phyloP scores from a whole-genome alignment of 2,113 vertebrate genomes.

The Talpa occidentalis region DNA sequence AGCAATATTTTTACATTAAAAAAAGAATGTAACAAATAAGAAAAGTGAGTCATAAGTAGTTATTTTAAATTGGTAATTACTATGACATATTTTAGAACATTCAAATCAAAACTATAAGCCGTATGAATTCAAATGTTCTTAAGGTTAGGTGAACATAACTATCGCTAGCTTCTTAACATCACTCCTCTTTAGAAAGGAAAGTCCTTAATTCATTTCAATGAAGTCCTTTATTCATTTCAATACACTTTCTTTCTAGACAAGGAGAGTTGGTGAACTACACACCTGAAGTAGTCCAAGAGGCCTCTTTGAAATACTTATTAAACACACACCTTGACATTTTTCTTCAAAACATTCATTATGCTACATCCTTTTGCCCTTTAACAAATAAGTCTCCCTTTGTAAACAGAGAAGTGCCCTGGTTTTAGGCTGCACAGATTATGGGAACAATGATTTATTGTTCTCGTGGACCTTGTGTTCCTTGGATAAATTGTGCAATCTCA shows the following conservation, averaged over 20 bases:
- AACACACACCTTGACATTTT: neutral
- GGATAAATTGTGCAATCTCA: slow-evolving; percentile 30
- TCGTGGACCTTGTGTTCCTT: neutral
- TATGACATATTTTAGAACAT: neutral
- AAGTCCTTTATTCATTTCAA: no score
- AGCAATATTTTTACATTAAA: neutral
- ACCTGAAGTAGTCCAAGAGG: neutral
- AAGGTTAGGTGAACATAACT: neutral
- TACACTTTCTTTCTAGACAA: neutral
- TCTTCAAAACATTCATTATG: neutral
- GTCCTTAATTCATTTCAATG: no score
- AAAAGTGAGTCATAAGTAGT: neutral
- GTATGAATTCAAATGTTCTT: neutral
- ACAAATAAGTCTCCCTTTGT: slow-evolving; percentile 46
- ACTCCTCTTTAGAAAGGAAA: neutral
- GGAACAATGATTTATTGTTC: slow-evolving; percentile 61
- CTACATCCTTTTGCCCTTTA: slow-evolving; percentile 55
- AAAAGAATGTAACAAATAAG: neutral
- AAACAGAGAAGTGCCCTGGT: slow-evolving; percentile 35
- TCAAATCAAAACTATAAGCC: neutral
- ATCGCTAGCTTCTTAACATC: neutral
- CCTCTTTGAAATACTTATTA: slow-evolving; percentile 1
- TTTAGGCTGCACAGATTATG: slow-evolving; percentile 46
- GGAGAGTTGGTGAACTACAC: neutral
- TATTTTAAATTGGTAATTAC: neutral